These are phyloP conservation scores for Rhea americana DNA, from an alignment of 2,113 vertebrate genomes.

Conservation along the genomic window DNA sequence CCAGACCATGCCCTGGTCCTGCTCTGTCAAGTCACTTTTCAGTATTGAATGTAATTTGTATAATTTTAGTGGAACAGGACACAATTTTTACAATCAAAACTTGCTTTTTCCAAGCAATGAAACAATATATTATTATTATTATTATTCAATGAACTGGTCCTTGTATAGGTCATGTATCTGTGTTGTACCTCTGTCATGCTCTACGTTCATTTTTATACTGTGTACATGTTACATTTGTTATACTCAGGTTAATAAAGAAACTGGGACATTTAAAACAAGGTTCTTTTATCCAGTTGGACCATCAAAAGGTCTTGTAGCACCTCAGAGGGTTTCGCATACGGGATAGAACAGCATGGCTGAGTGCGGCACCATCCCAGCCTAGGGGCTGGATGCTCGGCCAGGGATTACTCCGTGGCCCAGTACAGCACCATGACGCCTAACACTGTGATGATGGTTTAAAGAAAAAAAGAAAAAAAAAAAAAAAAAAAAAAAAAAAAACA, in stretches of 20 bases:
- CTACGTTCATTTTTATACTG: constrained; percentile 79
- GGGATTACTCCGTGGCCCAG: not conserved
- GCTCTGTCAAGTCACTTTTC: constrained; percentile 18
- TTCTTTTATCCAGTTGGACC: not conserved
- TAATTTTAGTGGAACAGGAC: constrained; percentile 78
- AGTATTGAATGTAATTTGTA: constrained; percentile 93
- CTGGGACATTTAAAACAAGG: constrained; percentile 57
- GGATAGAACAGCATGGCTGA: no score
- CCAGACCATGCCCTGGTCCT: constrained; percentile 15
- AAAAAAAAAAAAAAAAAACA: no score
- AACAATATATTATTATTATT: constrained; percentile 15
- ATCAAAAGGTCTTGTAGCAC: not conserved
- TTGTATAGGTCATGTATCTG: constrained; percentile 49
- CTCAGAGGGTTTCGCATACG: accelerated
- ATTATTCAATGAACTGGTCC: not conserved
- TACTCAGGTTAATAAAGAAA: constrained; percentile 88
- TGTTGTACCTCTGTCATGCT: constrained; percentile 62
- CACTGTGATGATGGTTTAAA: not conserved
- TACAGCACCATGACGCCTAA: no score
- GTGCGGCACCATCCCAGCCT: no score
- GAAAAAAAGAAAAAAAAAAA: no score
- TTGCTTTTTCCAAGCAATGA: constrained; percentile 68
- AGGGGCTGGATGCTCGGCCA: not conserved
- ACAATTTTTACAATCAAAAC: constrained; percentile 75
- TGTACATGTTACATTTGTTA: constrained; percentile 79